Evolutionary conservation across 2,113 vertebrate genomes (phyloP), one percentile per base, ranked within the genome.

Genomic region (Amia ocellicauda): DNA sequence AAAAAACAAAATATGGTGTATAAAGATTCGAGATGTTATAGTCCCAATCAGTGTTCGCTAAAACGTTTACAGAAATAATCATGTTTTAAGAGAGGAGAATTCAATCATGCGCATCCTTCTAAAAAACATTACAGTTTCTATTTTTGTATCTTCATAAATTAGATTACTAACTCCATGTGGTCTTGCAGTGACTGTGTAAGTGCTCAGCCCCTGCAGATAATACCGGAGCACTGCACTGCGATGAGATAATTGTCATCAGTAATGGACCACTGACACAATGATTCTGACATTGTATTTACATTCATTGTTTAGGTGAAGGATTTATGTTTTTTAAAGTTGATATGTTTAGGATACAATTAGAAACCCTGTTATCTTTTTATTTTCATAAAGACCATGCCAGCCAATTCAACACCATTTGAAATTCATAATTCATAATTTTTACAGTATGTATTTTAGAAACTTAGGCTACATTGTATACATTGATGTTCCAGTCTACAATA

Each of bases 91-190:
- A 19, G 45, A 5, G 10, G 45, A 17, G 1, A 17, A 47, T n/a
- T 47, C 14, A 47, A 19, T 17, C 5, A 47, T 17, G 2, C n/a
- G 7, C n/a, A 19, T 47, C 11, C n/a, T 5, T 47, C n/a, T 19
- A 16, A 47, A 47, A 47, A 16, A n/a, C n/a, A 1, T 19, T n/a
- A n/a, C n/a, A 47, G n/a, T 42, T 42, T 58, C 31, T 41, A 14
- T 14, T 29, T 22, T 40, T 24, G 23, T 14, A 31, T 2, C 13
- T 23, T 13, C n/a, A 4, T 17, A 20, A 42, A 58, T 41, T 58
- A 4, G 19, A 58, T 58, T 58, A 41, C 56, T 42, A 42, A 58
- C 53, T 56, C 24, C 29, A n/a, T 41, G 31, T 41, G 29, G 56
- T 42, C 56, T 42, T 42, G 17, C 29, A 41, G 56, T 3, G 40